Evolutionary conservation across 2,797 vertebrate species (phyloP).

Genomic region (Simalia tracyae): DNA sequence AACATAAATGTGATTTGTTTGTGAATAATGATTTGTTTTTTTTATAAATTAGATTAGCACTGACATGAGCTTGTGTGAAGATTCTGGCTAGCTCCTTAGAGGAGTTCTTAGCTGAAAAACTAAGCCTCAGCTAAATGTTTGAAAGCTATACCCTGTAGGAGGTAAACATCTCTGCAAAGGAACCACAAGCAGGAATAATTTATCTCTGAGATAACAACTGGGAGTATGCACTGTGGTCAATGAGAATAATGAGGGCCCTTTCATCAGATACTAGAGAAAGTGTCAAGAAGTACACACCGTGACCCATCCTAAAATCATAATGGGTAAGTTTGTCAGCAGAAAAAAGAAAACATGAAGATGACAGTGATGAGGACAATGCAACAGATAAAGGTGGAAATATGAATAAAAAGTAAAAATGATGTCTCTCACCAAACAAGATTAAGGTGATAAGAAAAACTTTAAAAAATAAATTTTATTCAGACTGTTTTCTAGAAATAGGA

Average conservation of each 20-base stretch:
- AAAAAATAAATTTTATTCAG: not conserved
- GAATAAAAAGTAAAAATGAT: not conserved
- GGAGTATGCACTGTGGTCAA: not conserved
- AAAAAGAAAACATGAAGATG: not conserved
- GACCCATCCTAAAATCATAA: not conserved
- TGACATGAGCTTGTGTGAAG: not conserved
- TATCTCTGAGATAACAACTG: not conserved
- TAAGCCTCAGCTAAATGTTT: not conserved
- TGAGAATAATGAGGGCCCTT: not conserved
- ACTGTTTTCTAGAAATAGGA: not conserved
- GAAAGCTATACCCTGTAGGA: not conserved
- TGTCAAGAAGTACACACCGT: not conserved
- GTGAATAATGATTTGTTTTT: not conserved
- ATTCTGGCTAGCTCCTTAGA: not conserved
- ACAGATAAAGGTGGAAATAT: not conserved
- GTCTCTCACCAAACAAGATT: not conserved
- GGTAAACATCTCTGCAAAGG: not conserved
- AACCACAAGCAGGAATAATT: not conserved
- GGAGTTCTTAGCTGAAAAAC: not conserved
- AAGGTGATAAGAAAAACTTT: not conserved
- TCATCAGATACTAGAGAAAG: not conserved
- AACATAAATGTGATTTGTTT: not conserved
- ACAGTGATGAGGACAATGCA: not conserved
- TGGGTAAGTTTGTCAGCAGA: not conserved
- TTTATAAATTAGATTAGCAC: not conserved